These are phyloP conservation scores for Coenobita brevimanus DNA, from an alignment of 1,140 invertebrate genomes.

Conservation along the genomic window DNA sequence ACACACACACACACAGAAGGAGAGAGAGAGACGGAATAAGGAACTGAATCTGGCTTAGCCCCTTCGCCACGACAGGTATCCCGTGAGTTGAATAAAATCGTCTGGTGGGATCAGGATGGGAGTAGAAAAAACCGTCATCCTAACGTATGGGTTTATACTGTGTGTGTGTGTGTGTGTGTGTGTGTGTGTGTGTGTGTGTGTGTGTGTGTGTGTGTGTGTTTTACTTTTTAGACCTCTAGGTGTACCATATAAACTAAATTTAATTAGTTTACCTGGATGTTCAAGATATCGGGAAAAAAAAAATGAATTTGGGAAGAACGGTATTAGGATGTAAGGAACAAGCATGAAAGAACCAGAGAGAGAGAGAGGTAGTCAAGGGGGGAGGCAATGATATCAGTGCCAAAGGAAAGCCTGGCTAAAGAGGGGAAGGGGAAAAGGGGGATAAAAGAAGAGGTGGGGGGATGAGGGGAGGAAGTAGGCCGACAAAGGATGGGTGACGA, in stretches of 20 bases:
- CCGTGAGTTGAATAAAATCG: too few relatives aligned
- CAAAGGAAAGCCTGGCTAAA: too few relatives aligned
- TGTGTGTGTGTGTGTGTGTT: neutral
- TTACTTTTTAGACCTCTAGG: neutral
- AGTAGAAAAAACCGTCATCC: too few relatives aligned
- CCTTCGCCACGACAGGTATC: too few relatives aligned
- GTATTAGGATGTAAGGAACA: neutral
- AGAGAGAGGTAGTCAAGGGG: neutral
- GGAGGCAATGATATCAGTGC: too few relatives aligned
- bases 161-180: neutral
- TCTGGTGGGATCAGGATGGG: too few relatives aligned
- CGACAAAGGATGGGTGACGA: neutral
- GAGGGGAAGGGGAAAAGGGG: neutral
- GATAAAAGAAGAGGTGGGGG: neutral
- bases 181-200: slow-evolving; percentile 16
- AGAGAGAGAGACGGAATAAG: too few relatives aligned
- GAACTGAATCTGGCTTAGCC: too few relatives aligned
- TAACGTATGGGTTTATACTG: too few relatives aligned
- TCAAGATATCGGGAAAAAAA: slow-evolving; percentile 12
- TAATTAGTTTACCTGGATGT: neutral
- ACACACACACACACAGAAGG: too few relatives aligned
- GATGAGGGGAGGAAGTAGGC: neutral
- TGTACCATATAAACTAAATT: neutral
- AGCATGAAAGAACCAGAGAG: too few relatives aligned
- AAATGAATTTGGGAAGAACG: neutral